These are phyloP conservation scores for Scaptodrosophila lebanonensis DNA, from an alignment of 1,140 invertebrate species.

Conservation along the genomic window DNA sequence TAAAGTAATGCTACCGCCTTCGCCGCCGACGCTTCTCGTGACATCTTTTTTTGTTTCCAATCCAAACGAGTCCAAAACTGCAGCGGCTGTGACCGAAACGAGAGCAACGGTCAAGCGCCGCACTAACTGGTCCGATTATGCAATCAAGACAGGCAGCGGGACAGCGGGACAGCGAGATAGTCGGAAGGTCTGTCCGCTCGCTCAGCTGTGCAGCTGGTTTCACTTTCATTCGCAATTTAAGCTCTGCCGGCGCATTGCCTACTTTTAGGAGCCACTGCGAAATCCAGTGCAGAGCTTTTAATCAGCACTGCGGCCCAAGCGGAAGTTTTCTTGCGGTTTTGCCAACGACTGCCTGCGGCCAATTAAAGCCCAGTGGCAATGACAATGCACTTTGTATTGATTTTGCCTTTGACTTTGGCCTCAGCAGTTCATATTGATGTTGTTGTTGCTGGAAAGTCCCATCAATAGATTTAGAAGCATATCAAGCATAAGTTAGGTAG, in stretches of 20 bases:
- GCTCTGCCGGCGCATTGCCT: constrained; percentile 2
- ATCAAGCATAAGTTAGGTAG: too few species aligned
- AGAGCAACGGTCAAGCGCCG: constrained; percentile 41
- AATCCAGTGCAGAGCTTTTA: not conserved
- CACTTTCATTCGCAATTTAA: constrained; percentile 58
- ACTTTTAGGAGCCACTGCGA: constrained; percentile 36
- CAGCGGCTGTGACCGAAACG: constrained; percentile 38
- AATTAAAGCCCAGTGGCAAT: constrained; percentile 54
- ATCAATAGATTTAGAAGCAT: too few species aligned
- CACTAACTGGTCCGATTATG: constrained; percentile 30
- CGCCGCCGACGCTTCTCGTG: constrained; percentile 5
- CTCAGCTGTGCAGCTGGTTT: constrained; percentile 49
- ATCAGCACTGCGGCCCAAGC: constrained; percentile 23
- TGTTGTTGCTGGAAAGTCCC: constrained; percentile 47
- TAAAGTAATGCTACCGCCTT: constrained; percentile 9
- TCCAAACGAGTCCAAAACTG: constrained; percentile 66
- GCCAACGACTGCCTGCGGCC: constrained; percentile 17
- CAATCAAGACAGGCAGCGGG: constrained; percentile 34
- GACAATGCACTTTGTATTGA: too few species aligned
- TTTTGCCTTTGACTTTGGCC: too few species aligned
- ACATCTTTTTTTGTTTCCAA: constrained; percentile 27
- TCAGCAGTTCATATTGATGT: too few species aligned
- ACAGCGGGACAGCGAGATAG: constrained; percentile 11
- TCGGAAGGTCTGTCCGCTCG: constrained; percentile 11
- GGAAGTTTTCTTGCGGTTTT: constrained; percentile 56